phyloP scores from a whole-genome alignment of 2,113 vertebrate species.

The Pteruthius melanotis region DNA sequence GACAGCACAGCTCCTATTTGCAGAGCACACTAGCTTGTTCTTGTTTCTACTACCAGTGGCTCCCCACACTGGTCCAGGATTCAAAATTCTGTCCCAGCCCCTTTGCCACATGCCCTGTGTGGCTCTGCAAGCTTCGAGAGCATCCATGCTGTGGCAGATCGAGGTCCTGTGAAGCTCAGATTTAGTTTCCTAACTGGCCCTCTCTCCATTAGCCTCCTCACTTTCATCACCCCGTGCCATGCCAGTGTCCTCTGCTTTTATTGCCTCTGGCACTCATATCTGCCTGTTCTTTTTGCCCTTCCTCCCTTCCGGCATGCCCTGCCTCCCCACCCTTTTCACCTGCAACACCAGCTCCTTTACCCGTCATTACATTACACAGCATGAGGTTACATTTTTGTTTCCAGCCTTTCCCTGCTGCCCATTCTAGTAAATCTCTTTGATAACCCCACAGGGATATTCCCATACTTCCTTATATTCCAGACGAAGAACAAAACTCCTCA shows the following conservation, averaged over 20 bases:
- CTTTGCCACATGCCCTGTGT: background rate
- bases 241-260: background rate
- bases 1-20: background rate
- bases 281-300: background rate
- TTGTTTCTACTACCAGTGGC: background rate
- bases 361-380: background rate
- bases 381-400: background rate
- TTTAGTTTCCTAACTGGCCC: background rate
- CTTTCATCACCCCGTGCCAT: background rate
- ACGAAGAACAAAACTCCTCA: background rate
- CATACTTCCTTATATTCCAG: slow-evolving; percentile 19
- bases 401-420: background rate
- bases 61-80: background rate
- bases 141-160: background rate
- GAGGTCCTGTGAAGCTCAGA: background rate
- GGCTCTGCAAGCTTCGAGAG: background rate
- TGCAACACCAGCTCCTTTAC: background rate
- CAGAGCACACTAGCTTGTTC: background rate
- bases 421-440: background rate
- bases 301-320: rapidly evolving
- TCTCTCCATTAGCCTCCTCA: background rate
- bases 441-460: background rate
- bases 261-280: background rate
- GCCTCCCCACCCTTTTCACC: background rate
- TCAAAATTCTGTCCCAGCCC: background rate